Evolutionary conservation across 2,888 invertebrate genomes (phyloP).

Genomic region (Pachymerium ferrugineum): DNA sequence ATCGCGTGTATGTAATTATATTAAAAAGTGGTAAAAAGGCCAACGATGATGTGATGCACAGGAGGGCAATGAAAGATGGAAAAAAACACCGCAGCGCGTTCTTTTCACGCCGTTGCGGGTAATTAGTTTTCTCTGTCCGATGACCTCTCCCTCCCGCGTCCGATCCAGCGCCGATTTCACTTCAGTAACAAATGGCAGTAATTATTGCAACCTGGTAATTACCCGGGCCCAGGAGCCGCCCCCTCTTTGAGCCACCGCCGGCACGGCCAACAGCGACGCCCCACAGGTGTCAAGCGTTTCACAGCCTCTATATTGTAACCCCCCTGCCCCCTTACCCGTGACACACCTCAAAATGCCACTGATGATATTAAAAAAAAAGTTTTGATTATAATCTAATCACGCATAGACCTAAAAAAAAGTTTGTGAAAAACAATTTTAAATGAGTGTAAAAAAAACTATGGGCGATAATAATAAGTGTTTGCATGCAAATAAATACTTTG

Average conservation of each 20-base stretch:
- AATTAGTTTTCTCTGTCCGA: constrained; percentile 27
- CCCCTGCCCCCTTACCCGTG: neutral
- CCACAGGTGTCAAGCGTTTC: constrained; percentile 28
- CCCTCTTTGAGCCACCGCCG: constrained; percentile 29
- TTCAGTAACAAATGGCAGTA: constrained; percentile 29
- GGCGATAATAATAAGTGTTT: constrained; percentile 19
- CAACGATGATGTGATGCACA: constrained; percentile 23
- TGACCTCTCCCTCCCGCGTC: constrained; percentile 25
- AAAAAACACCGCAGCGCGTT: neutral
- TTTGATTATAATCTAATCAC: constrained; percentile 24
- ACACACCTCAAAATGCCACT: constrained; percentile 22
- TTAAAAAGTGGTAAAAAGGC: constrained; percentile 23
- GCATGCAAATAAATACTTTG: constrained; percentile 27
- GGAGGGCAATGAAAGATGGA: neutral
- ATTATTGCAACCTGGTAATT: constrained; percentile 29
- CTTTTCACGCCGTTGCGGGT: constrained; percentile 15
- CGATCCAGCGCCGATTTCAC: constrained; percentile 11
- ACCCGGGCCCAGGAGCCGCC: constrained; percentile 28
- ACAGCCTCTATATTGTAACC: too few relatives aligned
- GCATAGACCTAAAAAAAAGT: neutral
- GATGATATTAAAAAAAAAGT: constrained; percentile 7
- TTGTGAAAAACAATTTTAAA: constrained; percentile 15
- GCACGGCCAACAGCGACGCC: constrained; percentile 25
- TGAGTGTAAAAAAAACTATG: neutral
- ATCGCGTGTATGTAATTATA: neutral